phyloP scores from a whole-genome alignment of 2,797 vertebrate genomes.

The Enteromius afrohamiltoni region DNA sequence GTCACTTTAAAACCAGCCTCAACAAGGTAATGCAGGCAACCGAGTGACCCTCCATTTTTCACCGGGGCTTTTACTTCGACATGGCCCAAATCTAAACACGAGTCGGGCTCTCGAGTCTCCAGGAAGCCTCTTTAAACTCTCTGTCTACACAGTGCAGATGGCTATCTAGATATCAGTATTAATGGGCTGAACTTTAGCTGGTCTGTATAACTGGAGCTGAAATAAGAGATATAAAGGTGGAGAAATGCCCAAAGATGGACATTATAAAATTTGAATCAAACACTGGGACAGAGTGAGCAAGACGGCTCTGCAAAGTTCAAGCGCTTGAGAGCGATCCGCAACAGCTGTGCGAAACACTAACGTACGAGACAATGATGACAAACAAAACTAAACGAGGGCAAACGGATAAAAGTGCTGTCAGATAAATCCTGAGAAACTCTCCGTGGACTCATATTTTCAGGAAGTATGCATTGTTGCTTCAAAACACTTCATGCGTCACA shows the following conservation, averaged over 20 bases:
- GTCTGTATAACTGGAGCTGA: slow-evolving; percentile 22
- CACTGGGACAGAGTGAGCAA: slow-evolving; percentile 7
- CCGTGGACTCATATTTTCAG: neutral
- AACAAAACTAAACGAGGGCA: slow-evolving; percentile 18
- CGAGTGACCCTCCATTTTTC: slow-evolving; percentile 13
- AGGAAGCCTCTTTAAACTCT: slow-evolving; percentile 44
- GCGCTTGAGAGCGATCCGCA: neutral
- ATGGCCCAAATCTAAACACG: slow-evolving; percentile 44
- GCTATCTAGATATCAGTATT: slow-evolving; percentile 39
- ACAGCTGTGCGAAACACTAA: slow-evolving; percentile 36
- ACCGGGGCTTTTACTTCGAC: slow-evolving; percentile 32
- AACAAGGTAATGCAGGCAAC: slow-evolving; percentile 13
- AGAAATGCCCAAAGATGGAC: slow-evolving; percentile 46
- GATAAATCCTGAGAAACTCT: neutral
- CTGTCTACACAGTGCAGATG: slow-evolving; percentile 48
- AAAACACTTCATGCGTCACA: slow-evolving; percentile 11
- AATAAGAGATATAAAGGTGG: slow-evolving; percentile 39
- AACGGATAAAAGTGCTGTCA: neutral
- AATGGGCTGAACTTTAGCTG: slow-evolving; percentile 40
- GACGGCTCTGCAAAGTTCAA: slow-evolving; percentile 41
- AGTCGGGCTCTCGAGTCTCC: slow-evolving; percentile 22
- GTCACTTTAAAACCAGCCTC: slow-evolving; percentile 11
- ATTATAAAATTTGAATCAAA: slow-evolving; percentile 38
- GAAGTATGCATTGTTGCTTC: slow-evolving; percentile 5
- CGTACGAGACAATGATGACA: slow-evolving; percentile 58